Percentiles rank a stretch among this genome's conserved stretches.
These are phyloP conservation scores for Calameuta pallipes DNA, from an alignment of 2,888 invertebrate genomes.

Conservation along the genomic window DNA sequence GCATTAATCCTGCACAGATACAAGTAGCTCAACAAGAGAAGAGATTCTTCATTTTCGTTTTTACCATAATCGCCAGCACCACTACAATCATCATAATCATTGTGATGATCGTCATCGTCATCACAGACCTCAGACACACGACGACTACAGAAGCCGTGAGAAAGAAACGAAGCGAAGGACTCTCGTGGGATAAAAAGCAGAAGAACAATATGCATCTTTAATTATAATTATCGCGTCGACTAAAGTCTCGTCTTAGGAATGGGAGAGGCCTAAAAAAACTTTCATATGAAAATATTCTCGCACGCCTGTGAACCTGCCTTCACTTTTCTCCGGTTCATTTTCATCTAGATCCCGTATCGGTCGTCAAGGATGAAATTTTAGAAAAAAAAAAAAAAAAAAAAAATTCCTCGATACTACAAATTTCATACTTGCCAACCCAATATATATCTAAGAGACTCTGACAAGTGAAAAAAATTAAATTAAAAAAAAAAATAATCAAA, in stretches of 20 bases:
- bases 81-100: no score
- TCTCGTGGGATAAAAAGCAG: slow-evolving; percentile 46
- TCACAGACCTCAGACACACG: no score
- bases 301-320: not conserved
- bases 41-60: no score
- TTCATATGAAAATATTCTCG: no score
- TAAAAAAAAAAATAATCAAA: not conserved
- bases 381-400: no score
- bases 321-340: slow-evolving; percentile 1
- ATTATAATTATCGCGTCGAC: slow-evolving; percentile 57
- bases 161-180: slow-evolving; percentile 37
- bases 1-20: no score
- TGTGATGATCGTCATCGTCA: no score
- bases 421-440: not conserved
- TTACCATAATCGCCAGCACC: no score
- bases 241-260: slow-evolving; percentile 36
- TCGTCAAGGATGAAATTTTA: no score
- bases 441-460: not conserved
- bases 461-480: not conserved
- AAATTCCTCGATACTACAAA: no score
- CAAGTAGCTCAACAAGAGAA: no score
- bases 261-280: not conserved
- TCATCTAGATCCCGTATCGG: not conserved
- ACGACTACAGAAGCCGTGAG: slow-evolving; percentile 32
- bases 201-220: slow-evolving; percentile 57